Conservation (phyloP, 1,140 invertebrate species). For the Halictus rubicundus region DNA sequence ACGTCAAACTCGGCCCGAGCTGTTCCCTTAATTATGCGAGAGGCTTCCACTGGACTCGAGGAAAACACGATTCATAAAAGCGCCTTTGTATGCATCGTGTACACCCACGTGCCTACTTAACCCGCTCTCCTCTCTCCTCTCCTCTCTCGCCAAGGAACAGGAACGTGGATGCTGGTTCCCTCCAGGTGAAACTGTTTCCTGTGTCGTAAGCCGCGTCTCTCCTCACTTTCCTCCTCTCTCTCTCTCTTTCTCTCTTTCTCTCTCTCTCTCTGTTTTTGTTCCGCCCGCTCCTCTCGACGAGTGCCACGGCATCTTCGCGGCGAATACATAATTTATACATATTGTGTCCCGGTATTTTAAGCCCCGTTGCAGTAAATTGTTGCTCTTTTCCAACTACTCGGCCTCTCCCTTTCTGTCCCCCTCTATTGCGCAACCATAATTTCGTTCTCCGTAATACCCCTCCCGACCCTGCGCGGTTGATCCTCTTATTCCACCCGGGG, state of each 20-base stretch:
- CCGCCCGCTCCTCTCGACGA: neutral
- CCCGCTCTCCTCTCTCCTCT: conserved; percentile 11
- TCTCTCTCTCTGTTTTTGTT: neutral
- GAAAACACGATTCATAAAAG: conserved; percentile 67
- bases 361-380: conserved; percentile 9
- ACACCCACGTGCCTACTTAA: conserved; percentile 68
- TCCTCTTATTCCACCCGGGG: neutral
- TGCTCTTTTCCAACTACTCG: neutral
- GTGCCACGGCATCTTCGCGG: neutral
- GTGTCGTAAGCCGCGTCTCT: conserved; percentile 74
- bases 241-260: conserved; percentile 1
- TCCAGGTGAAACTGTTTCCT: conserved; percentile 74
- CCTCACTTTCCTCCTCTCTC: conserved; percentile 42
- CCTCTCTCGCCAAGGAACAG: neutral
- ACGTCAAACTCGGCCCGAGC: conserved; percentile 13
- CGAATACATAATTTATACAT: neutral
- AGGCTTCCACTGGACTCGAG: conserved; percentile 43
- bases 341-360: neutral
- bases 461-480: neutral
- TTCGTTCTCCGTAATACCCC: neutral
- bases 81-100: conserved; percentile 62
- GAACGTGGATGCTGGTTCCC: conserved; percentile 59
- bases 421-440: neutral
- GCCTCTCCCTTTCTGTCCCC: neutral
- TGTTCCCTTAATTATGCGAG: conserved; percentile 36